Base-by-base conservation (phyloP, 2,797 vertebrate genomes). In the Clarias laeviceps region DNA sequence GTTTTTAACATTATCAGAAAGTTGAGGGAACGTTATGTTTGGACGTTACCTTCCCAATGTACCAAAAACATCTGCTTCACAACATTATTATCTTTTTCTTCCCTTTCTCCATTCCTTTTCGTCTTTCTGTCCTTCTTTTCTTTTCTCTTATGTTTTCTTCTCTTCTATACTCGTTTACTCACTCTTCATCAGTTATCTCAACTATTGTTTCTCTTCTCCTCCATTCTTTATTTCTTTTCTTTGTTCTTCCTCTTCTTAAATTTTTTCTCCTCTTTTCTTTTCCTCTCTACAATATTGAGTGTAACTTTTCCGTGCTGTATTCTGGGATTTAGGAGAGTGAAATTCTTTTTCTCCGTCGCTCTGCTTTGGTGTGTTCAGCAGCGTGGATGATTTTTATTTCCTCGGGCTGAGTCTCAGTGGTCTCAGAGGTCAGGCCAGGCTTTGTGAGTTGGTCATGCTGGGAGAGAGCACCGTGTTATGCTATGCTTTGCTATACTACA, bases 341-440 rank as follows among this genome's bases (percentile, higher is more conserved):
- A 22, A 1, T 8, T 12, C 29, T 82, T 24, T 11, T 40, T 50
- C 62, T 34, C 72, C 64, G 85, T 54, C 57, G 18, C 62, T 84
- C 54, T 69, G 66, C 57, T 87, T 27, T 6, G 12, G 50, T 50
- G 45, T 24, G 40, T 68, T 70, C n/a, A 34, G 34, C 54, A 15
- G 56, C n/a, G 29, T 61, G 80, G 54, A 86, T 65, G 57, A 88
- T 34, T 78, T 77, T 82, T 82, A 62, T 73, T 54, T 80, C 87
- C 80, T 72, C 50, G 3, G 88, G 86, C 84, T 74, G 81, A 59
- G 66, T 32, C 61, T 76, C 62, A 32, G n/a, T 45, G 0, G n/a
- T 57, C 17, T 81, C 80, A 61, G 81, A 73, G 68, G 56, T 34
- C 34, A 45, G 8, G 15, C 32, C 54, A 27, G 56, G 56, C 65